Evolutionary conservation across 1,140 invertebrate genomes (phyloP).

Genomic region (Drosophila baimaii): DNA sequence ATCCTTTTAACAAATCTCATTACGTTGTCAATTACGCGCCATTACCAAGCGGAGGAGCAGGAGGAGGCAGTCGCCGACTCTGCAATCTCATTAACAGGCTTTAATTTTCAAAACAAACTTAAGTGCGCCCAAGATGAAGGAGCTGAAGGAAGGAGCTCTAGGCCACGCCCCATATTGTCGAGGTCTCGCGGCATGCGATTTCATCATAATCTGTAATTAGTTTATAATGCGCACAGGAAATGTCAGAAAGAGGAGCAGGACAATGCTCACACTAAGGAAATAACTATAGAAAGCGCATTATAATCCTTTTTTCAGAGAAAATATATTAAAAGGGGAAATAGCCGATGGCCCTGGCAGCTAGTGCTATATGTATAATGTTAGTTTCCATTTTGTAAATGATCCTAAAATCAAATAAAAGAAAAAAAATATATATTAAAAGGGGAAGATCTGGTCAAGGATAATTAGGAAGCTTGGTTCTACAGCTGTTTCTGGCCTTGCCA

Average conservation of each 20-base stretch:
- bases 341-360: no score
- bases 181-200: conserved; percentile 56
- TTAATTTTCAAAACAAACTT: conserved; percentile 67
- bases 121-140: conserved; percentile 32
- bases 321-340: no score
- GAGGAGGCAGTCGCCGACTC: background rate
- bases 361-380: no score
- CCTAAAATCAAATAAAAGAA: no score
- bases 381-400: no score
- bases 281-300: background rate
- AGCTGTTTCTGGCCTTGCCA: background rate
- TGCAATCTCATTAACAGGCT: conserved; percentile 79
- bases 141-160: conserved; percentile 1
- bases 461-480: background rate
- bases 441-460: background rate
- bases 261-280: conserved; percentile 6
- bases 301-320: background rate
- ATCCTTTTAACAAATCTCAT: conserved; percentile 81
- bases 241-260: conserved; percentile 18
- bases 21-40: conserved; percentile 77
- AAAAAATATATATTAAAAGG: background rate
- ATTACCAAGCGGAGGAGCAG: conserved; percentile 41
- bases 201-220: conserved; percentile 79
- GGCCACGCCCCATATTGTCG: conserved; percentile 63
- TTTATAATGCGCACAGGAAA: conserved; percentile 78